Base-by-base conservation (phyloP, 2,888 invertebrate species). In the Leptinotarsa rubiginosa region DNA sequence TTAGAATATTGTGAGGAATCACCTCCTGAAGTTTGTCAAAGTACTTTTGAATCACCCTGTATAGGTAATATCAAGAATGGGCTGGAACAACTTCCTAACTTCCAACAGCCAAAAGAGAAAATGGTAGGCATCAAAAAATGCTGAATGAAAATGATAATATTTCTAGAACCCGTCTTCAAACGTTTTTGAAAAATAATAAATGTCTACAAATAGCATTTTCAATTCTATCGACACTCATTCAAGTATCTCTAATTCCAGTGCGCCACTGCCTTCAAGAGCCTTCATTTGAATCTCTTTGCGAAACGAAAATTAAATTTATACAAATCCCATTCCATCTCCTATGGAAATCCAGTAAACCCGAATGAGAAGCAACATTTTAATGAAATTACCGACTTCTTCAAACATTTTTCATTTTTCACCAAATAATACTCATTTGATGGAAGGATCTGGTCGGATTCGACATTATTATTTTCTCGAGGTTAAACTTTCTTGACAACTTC, bases 391-490 rank as follows among this genome's bases (percentile, higher is more conserved):
- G 20, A 47, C 41, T 54, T 52, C 56, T 31, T 68, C 31, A 31
- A 7, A 49, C 10, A 41, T 62, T 62, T 12, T 31, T 31, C 16
- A 31, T 25, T 62, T 65, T 65, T 54, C 12, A 18, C 18, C 31
- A 47, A 65, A 65, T 54, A 65, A 22, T n/a, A 65, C 71, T 54
- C 16, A 70, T 65, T 71, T 22, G 41, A 71, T 65, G n/a, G 47
- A 65, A 71, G 15, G 71, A 52, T 54, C 16, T 12, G 56, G 65
- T 54, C 22, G 65, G 72, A 72, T 72, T 72, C 20, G 25, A 68
- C 62, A 64, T 68, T 59, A 64, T 73, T 73, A 73, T 73, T 65
- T 73, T 67, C 41, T 50, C 52, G 25, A 69, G 69, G 54, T 68
- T 50, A 66, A 56, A 70, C 62, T 65, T 67, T 70, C 69, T 54